Evolutionary conservation across 1,140 invertebrate genomes (phyloP).

Genomic region (Orius laevigatus): DNA sequence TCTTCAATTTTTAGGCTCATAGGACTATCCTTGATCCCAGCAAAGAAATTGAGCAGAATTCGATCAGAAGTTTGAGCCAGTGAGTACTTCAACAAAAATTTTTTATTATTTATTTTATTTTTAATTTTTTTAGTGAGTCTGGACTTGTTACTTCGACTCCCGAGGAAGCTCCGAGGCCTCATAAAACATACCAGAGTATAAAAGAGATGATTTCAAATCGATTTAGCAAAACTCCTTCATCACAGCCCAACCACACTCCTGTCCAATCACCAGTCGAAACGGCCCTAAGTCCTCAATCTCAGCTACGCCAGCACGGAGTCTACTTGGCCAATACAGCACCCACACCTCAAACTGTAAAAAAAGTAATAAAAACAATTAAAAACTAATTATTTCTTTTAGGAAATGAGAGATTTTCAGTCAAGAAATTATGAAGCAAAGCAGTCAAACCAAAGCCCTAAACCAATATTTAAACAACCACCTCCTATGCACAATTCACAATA

Average conservation of each 20-base stretch:
- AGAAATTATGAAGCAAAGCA: conserved; percentile 1
- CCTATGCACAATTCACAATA: too few species aligned
- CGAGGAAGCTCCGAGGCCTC: conserved; percentile 20
- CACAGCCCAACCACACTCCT: conserved; percentile 9
- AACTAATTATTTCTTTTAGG: too few species aligned
- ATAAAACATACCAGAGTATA: conserved; percentile 59
- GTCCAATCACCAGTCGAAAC: conserved; percentile 1
- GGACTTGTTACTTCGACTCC: conserved; percentile 22
- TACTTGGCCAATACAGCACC: conserved; percentile 15
- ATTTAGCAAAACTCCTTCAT: conserved; percentile 34
- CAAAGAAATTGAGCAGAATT: too few species aligned
- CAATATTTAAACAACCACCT: conserved; percentile 9
- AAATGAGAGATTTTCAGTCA: too few species aligned
- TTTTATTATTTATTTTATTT: neutral
- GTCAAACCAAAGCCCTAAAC: conserved; percentile 13
- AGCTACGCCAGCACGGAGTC: conserved; percentile 22
- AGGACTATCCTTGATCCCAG: neutral
- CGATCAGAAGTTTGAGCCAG: too few species aligned
- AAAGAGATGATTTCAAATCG: conserved; percentile 72
- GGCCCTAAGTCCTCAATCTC: conserved; percentile 21
- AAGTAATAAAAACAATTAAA: too few species aligned
- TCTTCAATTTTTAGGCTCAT: neutral
- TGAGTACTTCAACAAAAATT: neutral
- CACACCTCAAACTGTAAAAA: neutral
- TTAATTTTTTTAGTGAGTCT: conserved; percentile 9